phyloP scores from a whole-genome alignment of 2,113 vertebrate genomes.

The Trichomycterus rosablanca region DNA sequence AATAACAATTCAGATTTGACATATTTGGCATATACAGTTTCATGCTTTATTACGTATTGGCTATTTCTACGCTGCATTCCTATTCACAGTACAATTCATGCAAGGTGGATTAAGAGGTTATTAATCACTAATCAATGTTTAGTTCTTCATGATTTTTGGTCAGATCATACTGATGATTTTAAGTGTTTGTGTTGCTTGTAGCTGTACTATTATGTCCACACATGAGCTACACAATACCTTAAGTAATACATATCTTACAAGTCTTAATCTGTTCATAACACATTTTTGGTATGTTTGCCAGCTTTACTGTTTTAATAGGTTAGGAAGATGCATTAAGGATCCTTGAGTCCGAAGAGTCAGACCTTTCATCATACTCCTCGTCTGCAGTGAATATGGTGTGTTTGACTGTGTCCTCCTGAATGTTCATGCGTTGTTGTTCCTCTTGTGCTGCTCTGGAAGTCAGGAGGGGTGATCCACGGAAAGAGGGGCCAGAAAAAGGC shows the following conservation, averaged over 20 bases:
- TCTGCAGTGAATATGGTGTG: constrained; percentile 84
- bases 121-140: constrained; percentile 47
- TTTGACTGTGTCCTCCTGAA: constrained; percentile 84
- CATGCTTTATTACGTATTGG: constrained; percentile 63
- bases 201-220: constrained; percentile 5
- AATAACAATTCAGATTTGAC: constrained; percentile 44
- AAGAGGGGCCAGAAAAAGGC: constrained; percentile 79
- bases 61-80: constrained; percentile 54
- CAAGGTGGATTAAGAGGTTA: constrained; percentile 52
- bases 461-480: constrained; percentile 81
- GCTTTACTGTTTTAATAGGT: constrained; percentile 21
- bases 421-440: constrained; percentile 76
- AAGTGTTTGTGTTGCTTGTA: constrained; percentile 3
- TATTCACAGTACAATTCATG: constrained; percentile 65
- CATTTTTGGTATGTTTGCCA: constrained; percentile 38
- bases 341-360: constrained; percentile 91
- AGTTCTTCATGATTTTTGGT: constrained; percentile 41
- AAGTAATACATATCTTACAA: constrained; percentile 16
- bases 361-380: constrained; percentile 91
- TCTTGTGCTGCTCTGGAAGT: constrained; percentile 69
- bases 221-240: constrained; percentile 31
- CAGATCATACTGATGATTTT: constrained; percentile 32
- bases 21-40: constrained; percentile 62
- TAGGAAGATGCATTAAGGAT: constrained; percentile 86
- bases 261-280: constrained; percentile 28